These are phyloP conservation scores for Pituophis catenifer DNA, from an alignment of 2,113 vertebrate species.

Conservation along the genomic window DNA sequence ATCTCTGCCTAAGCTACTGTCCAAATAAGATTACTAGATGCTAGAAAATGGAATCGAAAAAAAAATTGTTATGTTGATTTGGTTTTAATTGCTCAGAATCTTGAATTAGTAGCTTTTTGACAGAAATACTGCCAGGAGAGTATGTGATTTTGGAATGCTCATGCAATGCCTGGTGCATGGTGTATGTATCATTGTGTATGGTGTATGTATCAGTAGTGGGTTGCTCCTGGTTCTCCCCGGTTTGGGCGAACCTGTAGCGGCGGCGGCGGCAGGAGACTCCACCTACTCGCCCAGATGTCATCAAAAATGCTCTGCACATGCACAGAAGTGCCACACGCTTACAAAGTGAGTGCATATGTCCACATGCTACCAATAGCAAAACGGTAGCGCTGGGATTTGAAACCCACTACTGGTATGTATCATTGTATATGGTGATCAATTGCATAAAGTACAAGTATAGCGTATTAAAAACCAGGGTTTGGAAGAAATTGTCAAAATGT, in stretches of 20 bases:
- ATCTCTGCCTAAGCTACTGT: slow-evolving; percentile 9
- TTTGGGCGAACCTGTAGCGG: too few species aligned
- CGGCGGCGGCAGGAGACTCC: too few species aligned
- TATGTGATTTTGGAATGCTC: slow-evolving; percentile 47
- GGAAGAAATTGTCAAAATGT: slow-evolving; percentile 40
- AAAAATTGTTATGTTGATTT: slow-evolving; percentile 43
- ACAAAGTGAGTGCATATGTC: too few species aligned
- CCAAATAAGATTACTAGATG: slow-evolving; percentile 33
- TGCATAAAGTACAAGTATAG: slow-evolving; percentile 52
- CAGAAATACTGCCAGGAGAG: slow-evolving; percentile 32
- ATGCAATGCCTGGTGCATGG: slow-evolving; percentile 22
- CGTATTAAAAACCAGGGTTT: slow-evolving; percentile 24
- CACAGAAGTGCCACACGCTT: too few species aligned
- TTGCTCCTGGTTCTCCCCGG: too few species aligned
- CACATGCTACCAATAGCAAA: too few species aligned
- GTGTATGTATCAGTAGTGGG: slow-evolving; percentile 25
- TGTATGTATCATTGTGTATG: slow-evolving; percentile 37
- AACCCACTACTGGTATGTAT: background rate
- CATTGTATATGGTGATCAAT: slow-evolving; percentile 49
- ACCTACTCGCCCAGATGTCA: too few species aligned
- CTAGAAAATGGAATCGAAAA: slow-evolving; percentile 35
- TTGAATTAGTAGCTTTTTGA: slow-evolving; percentile 46
- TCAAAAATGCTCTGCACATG: too few species aligned
- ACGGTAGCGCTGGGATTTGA: too few species aligned
- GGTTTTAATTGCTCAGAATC: slow-evolving; percentile 53